A percentile compares a stretch with the other conserved stretches of the same genome.
phyloP scores from a whole-genome alignment of 2,888 invertebrate species.

The Drosophila testacea region DNA sequence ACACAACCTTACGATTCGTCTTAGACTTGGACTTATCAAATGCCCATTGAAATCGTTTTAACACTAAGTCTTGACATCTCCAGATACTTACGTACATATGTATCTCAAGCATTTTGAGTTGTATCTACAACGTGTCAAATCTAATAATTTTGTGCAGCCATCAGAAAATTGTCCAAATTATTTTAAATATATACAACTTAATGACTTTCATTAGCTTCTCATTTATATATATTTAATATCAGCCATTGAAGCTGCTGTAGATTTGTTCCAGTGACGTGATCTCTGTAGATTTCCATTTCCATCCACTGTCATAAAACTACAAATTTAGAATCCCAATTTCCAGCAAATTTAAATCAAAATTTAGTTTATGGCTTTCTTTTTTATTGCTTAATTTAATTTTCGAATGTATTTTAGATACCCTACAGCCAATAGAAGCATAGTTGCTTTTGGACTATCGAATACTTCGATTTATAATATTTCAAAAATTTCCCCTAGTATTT shows the following conservation, averaged over 20 bases:
- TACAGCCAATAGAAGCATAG: background rate
- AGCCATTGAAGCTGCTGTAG: background rate
- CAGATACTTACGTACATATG: too few relatives aligned
- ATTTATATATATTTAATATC: background rate
- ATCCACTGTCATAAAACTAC: conserved; percentile 8
- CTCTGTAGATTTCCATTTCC: conserved; percentile 7
- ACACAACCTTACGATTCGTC: too few relatives aligned
- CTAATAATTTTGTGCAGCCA: background rate
- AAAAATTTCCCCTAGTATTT: too few relatives aligned
- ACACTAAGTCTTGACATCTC: background rate
- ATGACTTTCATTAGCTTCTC: background rate
- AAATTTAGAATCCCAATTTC: conserved; percentile 25
- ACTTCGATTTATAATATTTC: too few relatives aligned
- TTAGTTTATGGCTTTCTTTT: conserved; percentile 8
- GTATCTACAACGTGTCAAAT: too few relatives aligned
- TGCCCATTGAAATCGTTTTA: conserved; percentile 10
- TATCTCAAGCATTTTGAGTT: too few relatives aligned
- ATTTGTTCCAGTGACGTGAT: conserved; percentile 14
- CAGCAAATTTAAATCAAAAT: conserved; percentile 1
- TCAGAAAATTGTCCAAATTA: conserved; percentile 7
- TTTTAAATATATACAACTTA: background rate
- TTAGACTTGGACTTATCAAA: conserved; percentile 8
- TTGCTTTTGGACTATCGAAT: too few relatives aligned
- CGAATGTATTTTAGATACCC: background rate
- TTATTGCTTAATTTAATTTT: background rate